Evolutionary conservation across 2,888 invertebrate genomes (phyloP).

Genomic region (Phasia obesa): DNA sequence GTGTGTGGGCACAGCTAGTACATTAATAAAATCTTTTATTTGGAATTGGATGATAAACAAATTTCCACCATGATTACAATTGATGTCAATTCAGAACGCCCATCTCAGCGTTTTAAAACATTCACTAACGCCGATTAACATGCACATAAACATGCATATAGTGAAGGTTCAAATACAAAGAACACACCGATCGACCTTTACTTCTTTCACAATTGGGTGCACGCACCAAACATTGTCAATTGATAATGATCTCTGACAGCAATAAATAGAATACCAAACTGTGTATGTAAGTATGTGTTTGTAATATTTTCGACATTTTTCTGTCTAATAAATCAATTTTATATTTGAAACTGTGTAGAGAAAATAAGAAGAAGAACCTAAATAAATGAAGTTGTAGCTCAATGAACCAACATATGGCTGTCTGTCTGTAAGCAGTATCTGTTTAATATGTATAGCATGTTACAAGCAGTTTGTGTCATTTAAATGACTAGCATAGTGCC

Average conservation of each 20-base stretch:
- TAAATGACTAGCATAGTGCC: constrained; percentile 52
- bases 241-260: constrained; percentile 37
- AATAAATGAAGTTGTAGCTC: not conserved
- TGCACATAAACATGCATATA: not conserved
- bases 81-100: constrained; percentile 47
- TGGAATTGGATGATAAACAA: not conserved
- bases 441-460: constrained; percentile 52
- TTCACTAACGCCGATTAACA: not conserved
- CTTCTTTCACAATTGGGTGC: constrained; percentile 51
- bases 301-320: too few relatives aligned
- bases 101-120: not conserved
- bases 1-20: too few relatives aligned
- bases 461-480: constrained; percentile 59
- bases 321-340: too few relatives aligned
- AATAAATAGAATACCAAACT: constrained; percentile 40
- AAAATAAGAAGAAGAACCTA: too few relatives aligned
- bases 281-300: constrained; percentile 37
- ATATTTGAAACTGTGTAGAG: too few relatives aligned
- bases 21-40: too few relatives aligned
- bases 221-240: constrained; percentile 53
- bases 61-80: not conserved
- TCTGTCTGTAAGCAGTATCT: constrained; percentile 16
- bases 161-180: not conserved
- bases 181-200: constrained; percentile 42
- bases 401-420: not conserved